A percentile compares a stretch with the other conserved stretches of the same genome.
These are phyloP conservation scores for Copsychus sechellarum DNA, from an alignment of 2,113 vertebrate genomes.

Conservation along the genomic window DNA sequence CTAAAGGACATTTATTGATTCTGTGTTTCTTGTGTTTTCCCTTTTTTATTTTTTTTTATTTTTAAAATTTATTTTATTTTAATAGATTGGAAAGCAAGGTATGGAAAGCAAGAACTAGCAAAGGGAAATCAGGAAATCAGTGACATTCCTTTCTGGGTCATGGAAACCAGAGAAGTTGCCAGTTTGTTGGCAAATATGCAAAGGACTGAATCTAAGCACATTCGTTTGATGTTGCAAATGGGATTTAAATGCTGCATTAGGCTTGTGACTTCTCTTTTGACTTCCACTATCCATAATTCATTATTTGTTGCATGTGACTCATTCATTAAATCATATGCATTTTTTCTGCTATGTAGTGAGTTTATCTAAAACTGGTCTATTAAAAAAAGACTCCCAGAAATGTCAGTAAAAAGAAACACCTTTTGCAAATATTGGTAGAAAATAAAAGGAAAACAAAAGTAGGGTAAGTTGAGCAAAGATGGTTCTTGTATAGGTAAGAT, in stretches of 20 bases:
- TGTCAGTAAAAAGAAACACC: background rate
- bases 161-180: background rate
- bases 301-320: slow-evolving; percentile 2
- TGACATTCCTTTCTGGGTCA: background rate
- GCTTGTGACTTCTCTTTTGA: slow-evolving; percentile 22
- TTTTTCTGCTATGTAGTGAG: background rate
- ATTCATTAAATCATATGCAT: background rate
- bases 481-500: background rate
- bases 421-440: background rate
- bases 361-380: background rate
- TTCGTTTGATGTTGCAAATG: slow-evolving; percentile 1
- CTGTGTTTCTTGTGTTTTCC: background rate
- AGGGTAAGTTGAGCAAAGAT: background rate
- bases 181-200: background rate
- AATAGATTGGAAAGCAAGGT: background rate
- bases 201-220: background rate
- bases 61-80: background rate
- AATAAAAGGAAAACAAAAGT: background rate
- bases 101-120: background rate
- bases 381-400: background rate
- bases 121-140: background rate
- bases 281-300: slow-evolving; percentile 9
- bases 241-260: slow-evolving; percentile 17
- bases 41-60: background rate
- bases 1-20: background rate